Base-by-base conservation (phyloP, 2,113 vertebrate species). In the Dicaeum eximium region DNA sequence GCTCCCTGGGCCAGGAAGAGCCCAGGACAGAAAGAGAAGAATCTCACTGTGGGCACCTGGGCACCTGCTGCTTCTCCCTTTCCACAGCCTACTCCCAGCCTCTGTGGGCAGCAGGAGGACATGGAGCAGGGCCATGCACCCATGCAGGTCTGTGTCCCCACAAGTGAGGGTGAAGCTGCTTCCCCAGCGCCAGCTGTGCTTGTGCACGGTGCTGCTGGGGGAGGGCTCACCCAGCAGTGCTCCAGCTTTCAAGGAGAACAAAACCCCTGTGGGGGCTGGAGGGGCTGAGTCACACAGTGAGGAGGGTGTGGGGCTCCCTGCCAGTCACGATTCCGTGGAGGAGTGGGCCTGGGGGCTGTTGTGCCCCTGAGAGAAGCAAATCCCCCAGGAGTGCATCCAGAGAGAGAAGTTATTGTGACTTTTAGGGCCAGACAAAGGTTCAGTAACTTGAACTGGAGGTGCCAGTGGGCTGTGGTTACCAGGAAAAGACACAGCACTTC, bases 261-360 rank as follows among this genome's bases (percentile, higher is more conserved):
- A 84, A 93, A 58, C 51, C 65, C 62, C 50, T 94, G 81, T 92
- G 94, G 95, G 92, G 95, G 94, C 78, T 95, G 96, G 58, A 88
- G 50, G 37, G 80, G 75, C 80, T 97, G 96, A 97, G 87, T 97
- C 96, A 97, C 11, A 2, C 51, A 9, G 44, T 0, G 3, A 92
- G 88, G 92, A 73, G 73, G 50, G 65, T 84, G 77, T 19, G 2
- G 83, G 80, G 67, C 62, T 92, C 54, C 67, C 86, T 50, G 33
- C 28, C 33, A 96, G 83, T 97, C 96, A 96, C 74, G 75, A 95
- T 91, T 95, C 79, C 3, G 54, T 15, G 58, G 84, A 78, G 90
- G 85, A 74, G 91, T 38, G 77, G 92, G 51, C 22, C 42, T 8
- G 13, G 57, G 77, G 87, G 84, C 78, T 92, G 89, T 61, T 2